Conservation (phyloP, 2,113 vertebrate genomes). For the Grallaria varia region DNA sequence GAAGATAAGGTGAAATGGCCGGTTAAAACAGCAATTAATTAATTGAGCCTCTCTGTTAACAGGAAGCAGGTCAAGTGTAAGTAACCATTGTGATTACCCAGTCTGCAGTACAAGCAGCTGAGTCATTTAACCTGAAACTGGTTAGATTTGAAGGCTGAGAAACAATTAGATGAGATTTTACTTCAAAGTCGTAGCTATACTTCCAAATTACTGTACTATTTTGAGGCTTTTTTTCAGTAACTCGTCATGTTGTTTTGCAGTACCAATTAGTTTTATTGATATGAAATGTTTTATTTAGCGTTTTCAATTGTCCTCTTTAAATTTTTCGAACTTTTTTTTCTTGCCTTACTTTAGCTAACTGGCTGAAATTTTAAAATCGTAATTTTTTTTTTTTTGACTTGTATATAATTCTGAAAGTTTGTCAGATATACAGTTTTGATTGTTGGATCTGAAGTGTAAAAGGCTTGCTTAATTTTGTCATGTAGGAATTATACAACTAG, state of each 20-base stretch:
- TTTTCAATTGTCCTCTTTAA: not conserved
- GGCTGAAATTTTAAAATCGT: not conserved
- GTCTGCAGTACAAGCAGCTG: conserved; percentile 69
- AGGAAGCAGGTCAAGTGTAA: conserved; percentile 72
- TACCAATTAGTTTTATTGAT: not conserved
- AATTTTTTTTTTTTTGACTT: not conserved
- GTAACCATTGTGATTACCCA: conserved; percentile 25
- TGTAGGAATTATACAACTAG: not conserved
- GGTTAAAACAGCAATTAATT: conserved; percentile 75
- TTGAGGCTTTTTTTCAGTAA: not conserved
- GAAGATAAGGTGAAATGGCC: conserved; percentile 61
- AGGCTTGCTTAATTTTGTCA: not conserved
- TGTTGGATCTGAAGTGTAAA: not conserved
- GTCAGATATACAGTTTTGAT: not conserved
- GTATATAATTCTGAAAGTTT: not conserved
- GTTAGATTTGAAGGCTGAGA: conserved; percentile 65
- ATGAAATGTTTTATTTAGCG: not conserved
- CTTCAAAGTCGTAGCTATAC: conserved; percentile 73
- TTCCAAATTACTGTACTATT: conserved; percentile 62
- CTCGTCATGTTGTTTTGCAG: conserved; percentile 20
- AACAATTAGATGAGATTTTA: conserved; percentile 78
- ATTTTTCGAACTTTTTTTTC: not conserved
- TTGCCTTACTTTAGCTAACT: not conserved
- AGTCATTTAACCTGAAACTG: conserved; percentile 63
- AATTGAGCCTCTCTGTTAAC: conserved; percentile 77